phyloP scores from a whole-genome alignment of 2,797 vertebrate species.

The Pantherophis alleghaniensis region DNA sequence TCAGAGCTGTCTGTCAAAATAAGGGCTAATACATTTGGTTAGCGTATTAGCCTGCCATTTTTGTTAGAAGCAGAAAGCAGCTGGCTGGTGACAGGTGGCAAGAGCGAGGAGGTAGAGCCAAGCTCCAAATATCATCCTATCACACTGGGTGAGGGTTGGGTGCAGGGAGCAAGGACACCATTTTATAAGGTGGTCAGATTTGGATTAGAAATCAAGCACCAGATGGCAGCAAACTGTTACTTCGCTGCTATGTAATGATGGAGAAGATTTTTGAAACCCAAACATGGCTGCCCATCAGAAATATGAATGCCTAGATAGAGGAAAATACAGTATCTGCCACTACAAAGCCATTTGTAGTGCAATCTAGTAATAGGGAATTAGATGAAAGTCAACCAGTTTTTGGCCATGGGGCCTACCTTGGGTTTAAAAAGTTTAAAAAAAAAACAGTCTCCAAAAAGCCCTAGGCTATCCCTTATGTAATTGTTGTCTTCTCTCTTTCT shows the following conservation, averaged over 20 bases:
- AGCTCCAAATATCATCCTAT: constrained; percentile 37
- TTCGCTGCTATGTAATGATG: not conserved
- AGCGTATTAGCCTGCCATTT: constrained; percentile 62
- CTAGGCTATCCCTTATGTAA: constrained; percentile 35
- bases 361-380: not conserved
- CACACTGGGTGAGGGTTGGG: not conserved
- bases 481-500: constrained; percentile 23
- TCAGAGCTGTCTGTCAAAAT: constrained; percentile 55
- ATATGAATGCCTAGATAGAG: constrained; percentile 2
- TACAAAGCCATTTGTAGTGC: constrained; percentile 32
- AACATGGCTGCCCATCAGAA: not conserved
- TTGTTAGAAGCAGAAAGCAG: constrained; percentile 51
- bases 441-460: constrained; percentile 45
- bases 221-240: not conserved
- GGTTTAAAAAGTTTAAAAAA: constrained; percentile 43
- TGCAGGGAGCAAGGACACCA: not conserved
- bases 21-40: constrained; percentile 63
- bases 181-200: not conserved
- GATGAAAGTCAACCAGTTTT: constrained; percentile 48
- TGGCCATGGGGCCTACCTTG: constrained; percentile 45
- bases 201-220: not conserved
- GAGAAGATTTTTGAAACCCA: not conserved
- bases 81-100: constrained; percentile 51
- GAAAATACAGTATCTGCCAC: not conserved
- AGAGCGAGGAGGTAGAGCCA: not conserved